phyloP scores from a whole-genome alignment of 2,113 vertebrate genomes.

The Numenius arquata region DNA sequence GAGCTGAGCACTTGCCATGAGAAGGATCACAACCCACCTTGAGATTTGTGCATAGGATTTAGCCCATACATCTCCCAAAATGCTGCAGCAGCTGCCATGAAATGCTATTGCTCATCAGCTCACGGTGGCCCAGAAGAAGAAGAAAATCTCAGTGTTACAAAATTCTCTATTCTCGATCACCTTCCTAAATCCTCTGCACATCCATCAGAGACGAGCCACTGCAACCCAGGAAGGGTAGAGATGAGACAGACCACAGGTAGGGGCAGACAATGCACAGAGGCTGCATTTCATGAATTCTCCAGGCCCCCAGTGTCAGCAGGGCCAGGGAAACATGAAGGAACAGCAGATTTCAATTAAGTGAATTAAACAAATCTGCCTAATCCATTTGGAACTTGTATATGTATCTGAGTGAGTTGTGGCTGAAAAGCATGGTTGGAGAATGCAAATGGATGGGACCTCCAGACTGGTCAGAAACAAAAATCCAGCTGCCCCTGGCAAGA shows the following conservation, averaged over 20 bases:
- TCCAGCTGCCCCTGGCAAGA: neutral
- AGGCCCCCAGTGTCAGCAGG: neutral
- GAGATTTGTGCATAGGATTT: neutral
- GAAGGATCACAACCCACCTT: neutral
- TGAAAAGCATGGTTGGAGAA: neutral
- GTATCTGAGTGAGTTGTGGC: neutral
- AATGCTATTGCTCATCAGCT: neutral
- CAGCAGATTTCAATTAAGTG: neutral
- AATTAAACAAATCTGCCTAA: neutral
- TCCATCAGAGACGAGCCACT: neutral
- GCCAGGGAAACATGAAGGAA: neutral
- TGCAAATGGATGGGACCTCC: neutral
- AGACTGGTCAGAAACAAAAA: neutral
- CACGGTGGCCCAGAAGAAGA: neutral
- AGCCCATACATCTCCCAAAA: neutral
- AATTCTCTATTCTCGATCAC: neutral
- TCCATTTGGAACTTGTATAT: neutral
- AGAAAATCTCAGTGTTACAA: neutral
- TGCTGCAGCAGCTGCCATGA: neutral
- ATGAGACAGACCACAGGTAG: neutral
- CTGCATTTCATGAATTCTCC: neutral
- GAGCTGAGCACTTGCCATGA: neutral
- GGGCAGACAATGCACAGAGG: neutral
- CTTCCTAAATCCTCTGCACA: neutral
- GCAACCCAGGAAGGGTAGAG: neutral